Base-by-base conservation (phyloP, 2,888 invertebrate genomes). In the Pyrrhia umbra region DNA sequence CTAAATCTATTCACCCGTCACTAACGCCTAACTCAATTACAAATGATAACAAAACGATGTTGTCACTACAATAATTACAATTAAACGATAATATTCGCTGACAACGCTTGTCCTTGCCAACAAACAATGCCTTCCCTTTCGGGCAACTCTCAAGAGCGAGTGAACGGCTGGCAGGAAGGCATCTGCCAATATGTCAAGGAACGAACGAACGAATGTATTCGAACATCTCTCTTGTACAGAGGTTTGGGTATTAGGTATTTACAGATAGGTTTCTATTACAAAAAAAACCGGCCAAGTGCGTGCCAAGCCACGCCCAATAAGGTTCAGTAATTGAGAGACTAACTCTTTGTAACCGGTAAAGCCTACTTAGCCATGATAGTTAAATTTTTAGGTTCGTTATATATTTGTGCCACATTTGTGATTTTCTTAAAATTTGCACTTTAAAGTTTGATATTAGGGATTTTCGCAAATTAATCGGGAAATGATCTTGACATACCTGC, bases 141-240 rank as follows among this genome's bases (percentile, higher is more conserved):
- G 23, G 65, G 21, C 39, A 13, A 15, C 63, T 16, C 13, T 77
- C 81, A 82, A 74, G 74, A 68, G 60, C 80, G 77, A 82, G 83
- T 81, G 83, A 84, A 69, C 56, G 81, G 75, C 50, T 30, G 55
- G 39, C 66, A 76, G 79, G 78, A 78, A 77, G 74, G 51, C 78
- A 77, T 83, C 84, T 75, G 77, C 82, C 73, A 65, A 77, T 82
- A 84, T 84, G 83, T 84, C 84, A 84, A 84, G 83, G 84, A 68
- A 66, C 46, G 15, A 43, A 39, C 15, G 8, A 16, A 10, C n/a
- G 15, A 6, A 15, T 15, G 23, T 10, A 5, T 21, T 50, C n/a
- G 20, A 6, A 43, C 1, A 2, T 34, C 43, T n/a, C n/a, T n/a
- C 16, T 42, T n/a, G 20, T 8, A 10, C 13, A 16, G 16, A 13